Base-by-base conservation (phyloP, 1,140 invertebrate genomes). In the Gryllus bimaculatus region DNA sequence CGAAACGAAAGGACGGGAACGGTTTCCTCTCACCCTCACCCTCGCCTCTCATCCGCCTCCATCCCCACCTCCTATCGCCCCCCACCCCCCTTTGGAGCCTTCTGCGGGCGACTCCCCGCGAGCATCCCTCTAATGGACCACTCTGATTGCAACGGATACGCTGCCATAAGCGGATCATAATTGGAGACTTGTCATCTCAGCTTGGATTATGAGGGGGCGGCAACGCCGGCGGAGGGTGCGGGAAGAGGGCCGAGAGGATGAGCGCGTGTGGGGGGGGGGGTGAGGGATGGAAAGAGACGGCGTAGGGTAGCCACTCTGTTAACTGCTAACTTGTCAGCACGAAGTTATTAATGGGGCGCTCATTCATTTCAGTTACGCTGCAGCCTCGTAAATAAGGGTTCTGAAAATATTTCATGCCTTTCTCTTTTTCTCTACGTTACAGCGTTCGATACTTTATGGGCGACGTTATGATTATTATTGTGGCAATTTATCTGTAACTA, bases 141-240 rank as follows among this genome's bases (percentile, higher is more conserved):
- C 78, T 78, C 54, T 74, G 78, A 78, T 78, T 78, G 78, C 73
- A 73, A 74, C 13, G 78, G 78, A 78, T 74, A 78, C 54, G 26
- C 12, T 49, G 8, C 21, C 54, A 26, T 78, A 78, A 78, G 66
- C 66, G 78, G 66, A 78, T 26, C 15, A 74, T 78, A 78, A 78
- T 78, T 78, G 78, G n/a, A n/a, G 66, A 5, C 18, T 21, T 78
- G 20, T 78, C 54, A 66, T 66, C 54, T 66, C 54, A 7, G 18
- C 7, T 66, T 10, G 54, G 54, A 66, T 66, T 66, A 66, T 66
- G 54, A 66, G 54, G 54, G 49, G 54, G 54, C 10, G 54, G 54
- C 15, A 5, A 66, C 54, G 54, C n/a, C 74, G 20, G 47, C 20
- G 12, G 20, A 20, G 74, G 74, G 74, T 75, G 12, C 20, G 74